These are phyloP conservation scores for Pyrgilauda ruficollis DNA, from an alignment of 2,113 vertebrate species.

Conservation along the genomic window DNA sequence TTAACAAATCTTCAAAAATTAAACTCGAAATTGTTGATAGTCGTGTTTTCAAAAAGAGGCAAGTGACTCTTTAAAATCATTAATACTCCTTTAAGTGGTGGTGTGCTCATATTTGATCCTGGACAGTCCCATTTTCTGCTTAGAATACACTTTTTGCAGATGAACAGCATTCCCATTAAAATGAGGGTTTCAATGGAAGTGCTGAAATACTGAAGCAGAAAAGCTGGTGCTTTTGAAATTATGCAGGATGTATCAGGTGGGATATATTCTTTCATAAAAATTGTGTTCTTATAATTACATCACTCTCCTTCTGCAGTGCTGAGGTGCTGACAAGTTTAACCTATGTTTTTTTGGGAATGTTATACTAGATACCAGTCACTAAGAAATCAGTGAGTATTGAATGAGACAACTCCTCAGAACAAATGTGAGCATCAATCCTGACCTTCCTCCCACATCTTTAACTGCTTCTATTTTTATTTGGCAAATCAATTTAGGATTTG, in stretches of 20 bases:
- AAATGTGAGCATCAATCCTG: not conserved
- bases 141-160: slow-evolving; percentile 36
- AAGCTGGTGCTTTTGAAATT: not conserved
- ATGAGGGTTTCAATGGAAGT: slow-evolving; percentile 38
- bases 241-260: not conserved
- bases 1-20: not conserved
- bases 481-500: not conserved
- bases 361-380: not conserved
- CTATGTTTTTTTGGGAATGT: not conserved
- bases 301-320: not conserved
- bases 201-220: slow-evolving; percentile 23
- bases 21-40: not conserved
- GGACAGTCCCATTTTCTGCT: slow-evolving; percentile 20
- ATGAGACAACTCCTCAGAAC: not conserved
- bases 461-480: not conserved
- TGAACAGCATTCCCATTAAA: slow-evolving; percentile 38
- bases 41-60: not conserved
- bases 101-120: not conserved
- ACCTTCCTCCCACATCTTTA: not conserved
- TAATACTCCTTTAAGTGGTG: not conserved
- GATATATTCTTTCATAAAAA: not conserved
- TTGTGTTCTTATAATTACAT: not conserved
- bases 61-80: not conserved
- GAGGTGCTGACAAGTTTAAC: not conserved
- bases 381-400: not conserved